Evolutionary conservation across 1,140 invertebrate species (phyloP).

Genomic region (Paracyclopina nana): DNA sequence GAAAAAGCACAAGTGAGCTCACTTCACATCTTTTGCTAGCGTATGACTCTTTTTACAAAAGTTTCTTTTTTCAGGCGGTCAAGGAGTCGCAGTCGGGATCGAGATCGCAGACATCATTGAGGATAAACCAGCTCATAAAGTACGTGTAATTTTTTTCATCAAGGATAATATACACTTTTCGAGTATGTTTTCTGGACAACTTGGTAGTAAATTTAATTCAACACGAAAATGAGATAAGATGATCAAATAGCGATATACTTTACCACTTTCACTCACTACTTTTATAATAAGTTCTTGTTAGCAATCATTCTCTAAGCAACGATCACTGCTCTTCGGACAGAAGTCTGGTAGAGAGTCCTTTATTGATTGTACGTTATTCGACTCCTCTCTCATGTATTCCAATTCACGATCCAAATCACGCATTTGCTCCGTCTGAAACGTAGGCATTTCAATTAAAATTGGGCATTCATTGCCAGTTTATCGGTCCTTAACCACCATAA

Average conservation of each 20-base stretch:
- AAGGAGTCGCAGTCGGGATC: not conserved
- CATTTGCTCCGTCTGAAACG: conserved; percentile 10
- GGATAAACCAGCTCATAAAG: no score
- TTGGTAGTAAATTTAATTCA: no score
- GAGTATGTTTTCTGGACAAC: no score
- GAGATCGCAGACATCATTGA: no score
- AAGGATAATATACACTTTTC: no score
- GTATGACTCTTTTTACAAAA: not conserved
- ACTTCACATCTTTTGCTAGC: not conserved
- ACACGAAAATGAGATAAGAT: no score
- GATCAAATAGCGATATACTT: no score
- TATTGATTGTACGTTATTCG: conserved; percentile 8
- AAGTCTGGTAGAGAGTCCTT: conserved; percentile 8
- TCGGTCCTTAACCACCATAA: not conserved
- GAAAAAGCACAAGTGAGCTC: not conserved
- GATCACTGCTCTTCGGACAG: conserved; percentile 11
- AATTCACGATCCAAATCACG: conserved; percentile 5
- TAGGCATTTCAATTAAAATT: not conserved
- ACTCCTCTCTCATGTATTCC: conserved; percentile 8
- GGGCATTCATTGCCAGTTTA: not conserved
- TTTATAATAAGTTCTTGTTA: not conserved
- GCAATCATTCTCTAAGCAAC: conserved; percentile 14
- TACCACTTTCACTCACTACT: no score
- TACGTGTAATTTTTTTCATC: no score
- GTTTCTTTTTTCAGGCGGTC: not conserved